phyloP scores from a whole-genome alignment of 2,113 vertebrate species.

The Rhynchopsitta pachyrhyncha region DNA sequence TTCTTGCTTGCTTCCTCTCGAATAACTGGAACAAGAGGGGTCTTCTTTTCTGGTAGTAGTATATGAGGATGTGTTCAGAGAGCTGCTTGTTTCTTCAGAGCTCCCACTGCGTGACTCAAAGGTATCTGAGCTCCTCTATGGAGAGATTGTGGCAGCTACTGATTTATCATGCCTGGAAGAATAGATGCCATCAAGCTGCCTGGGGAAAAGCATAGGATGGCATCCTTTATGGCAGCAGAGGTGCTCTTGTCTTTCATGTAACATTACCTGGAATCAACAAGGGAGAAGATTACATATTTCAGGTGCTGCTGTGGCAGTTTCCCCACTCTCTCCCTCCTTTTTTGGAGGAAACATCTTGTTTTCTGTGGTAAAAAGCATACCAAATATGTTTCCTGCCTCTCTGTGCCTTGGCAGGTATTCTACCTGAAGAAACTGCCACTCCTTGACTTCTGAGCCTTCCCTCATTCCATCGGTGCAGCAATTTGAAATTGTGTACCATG shows the following conservation, averaged over 20 bases:
- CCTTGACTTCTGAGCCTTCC: not conserved
- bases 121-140: not conserved
- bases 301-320: not conserved
- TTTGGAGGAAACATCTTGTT: not conserved
- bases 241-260: not conserved
- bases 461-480: not conserved
- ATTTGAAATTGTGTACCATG: not conserved
- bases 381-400: not conserved
- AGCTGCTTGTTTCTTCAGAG: not conserved
- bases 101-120: not conserved
- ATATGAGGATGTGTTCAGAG: not conserved
- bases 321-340: not conserved
- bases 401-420: not conserved
- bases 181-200: not conserved
- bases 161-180: conserved; percentile 7
- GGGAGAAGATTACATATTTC: not conserved
- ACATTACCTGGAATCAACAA: not conserved
- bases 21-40: not conserved
- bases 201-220: not conserved
- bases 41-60: not conserved
- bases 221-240: not conserved
- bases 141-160: not conserved
- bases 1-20: not conserved
- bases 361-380: not conserved
- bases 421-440: not conserved